Base-by-base conservation (phyloP, 2,113 vertebrate genomes). In the Eudyptes chrysolophus region DNA sequence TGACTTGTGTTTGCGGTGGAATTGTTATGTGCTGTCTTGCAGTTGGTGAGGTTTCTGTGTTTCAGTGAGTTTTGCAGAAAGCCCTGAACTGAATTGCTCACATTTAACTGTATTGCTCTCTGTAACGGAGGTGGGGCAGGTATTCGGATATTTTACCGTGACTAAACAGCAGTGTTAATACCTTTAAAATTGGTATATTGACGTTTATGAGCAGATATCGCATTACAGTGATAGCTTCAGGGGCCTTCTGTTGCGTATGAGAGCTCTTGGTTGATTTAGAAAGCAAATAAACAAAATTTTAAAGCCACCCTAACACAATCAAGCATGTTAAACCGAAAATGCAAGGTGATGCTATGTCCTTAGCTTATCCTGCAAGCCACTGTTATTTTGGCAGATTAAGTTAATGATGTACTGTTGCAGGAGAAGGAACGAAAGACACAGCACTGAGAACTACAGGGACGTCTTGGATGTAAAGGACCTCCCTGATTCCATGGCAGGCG, bases 131-230 rank as follows among this genome's bases (percentile, higher is more conserved):
- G 76, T 60, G 82, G 77, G 75, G 55, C 48, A 57, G 84, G 69
- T 76, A 79, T 70, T 89, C 61, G 65, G 49, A 61, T 97, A 13
- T 93, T 93, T 92, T 77, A 62, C 81, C 16, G 7, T 94, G 84
- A 89, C 77, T 89, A 77, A 92, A 88, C 68, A 70, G 82, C 54
- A 62, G 42, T 6, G 52, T 74, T 94, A 93, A 95, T 83, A 77
- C 89, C 78, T 96, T 92, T 94, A 62, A 95, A 95, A 74, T 77
- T 87, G 62, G 54, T 62, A 16, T 95, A 90, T 87, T 94, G 93
- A 76, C 8, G 1, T 97, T 94, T 96, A 90, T 93, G 75, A 90
- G 94, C 54, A 77, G 64, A 51, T 96, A 92, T 4, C 18, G 1
- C 71, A 29, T 93, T 90, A 86, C 64, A 77, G 60, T 13, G 51